Conservation (phyloP, 37 sponge, comb jelly and placozoan species). For the Bolinopsis microptera region DNA sequence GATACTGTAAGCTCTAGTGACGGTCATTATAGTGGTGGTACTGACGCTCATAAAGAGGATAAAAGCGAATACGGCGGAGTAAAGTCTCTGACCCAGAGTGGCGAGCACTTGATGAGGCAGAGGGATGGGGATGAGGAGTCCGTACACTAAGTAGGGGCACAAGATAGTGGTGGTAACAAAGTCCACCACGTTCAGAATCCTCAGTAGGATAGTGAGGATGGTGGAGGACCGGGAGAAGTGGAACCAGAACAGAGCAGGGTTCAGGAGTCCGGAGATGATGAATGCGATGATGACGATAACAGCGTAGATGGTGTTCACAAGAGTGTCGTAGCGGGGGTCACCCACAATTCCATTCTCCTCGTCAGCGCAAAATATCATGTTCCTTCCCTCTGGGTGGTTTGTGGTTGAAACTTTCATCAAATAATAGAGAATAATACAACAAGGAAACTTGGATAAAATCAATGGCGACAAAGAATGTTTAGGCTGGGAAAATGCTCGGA, state of each 20-base stretch:
- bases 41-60: conserved; percentile 46
- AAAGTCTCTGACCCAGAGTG: not conserved
- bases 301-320: not conserved
- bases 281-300: not conserved
- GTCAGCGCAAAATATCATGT: not conserved
- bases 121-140: not conserved
- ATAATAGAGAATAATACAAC: no score
- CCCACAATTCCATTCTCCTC: not conserved
- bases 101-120: not conserved
- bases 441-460: no score
- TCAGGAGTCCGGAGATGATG: not conserved
- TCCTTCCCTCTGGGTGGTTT: not conserved
- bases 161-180: not conserved
- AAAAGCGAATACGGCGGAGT: not conserved
- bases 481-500: no score
- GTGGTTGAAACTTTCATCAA: not conserved
- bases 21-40: not conserved
- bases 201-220: not conserved
- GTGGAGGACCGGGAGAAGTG: not conserved
- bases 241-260: not conserved
- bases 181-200: conserved; percentile 5
- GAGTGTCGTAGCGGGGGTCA: not conserved
- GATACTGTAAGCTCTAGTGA: not conserved
- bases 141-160: conserved; percentile 3
- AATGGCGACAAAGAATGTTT: no score